Conservation (phyloP, 2,113 vertebrate species). For the Picathartes gymnocephalus region DNA sequence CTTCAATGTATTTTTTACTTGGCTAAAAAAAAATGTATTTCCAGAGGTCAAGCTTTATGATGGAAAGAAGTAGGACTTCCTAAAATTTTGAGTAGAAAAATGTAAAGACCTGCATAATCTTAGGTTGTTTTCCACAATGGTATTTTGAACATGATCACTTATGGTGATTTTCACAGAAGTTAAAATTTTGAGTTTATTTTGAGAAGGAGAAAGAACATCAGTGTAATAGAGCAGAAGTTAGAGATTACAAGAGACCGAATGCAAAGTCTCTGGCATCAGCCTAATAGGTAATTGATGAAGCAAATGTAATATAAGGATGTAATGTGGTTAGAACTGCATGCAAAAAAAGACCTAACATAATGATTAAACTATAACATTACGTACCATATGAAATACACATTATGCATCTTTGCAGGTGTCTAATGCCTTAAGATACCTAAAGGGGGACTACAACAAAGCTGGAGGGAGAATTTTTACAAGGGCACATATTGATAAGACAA, state of each 20-base stretch:
- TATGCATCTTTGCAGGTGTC: neutral
- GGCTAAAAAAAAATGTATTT: neutral
- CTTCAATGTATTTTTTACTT: neutral
- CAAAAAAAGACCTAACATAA: neutral
- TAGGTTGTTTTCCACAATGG: neutral
- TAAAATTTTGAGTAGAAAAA: neutral
- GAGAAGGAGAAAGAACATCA: neutral
- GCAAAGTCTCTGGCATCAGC: neutral
- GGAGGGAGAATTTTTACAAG: neutral
- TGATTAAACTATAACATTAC: neutral
- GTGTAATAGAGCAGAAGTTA: neutral
- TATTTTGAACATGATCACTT: neutral
- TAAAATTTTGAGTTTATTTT: neutral
- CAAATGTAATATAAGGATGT: neutral
- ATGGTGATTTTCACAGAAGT: neutral
- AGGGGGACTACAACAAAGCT: neutral
- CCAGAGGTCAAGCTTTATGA: neutral
- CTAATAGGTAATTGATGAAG: neutral
- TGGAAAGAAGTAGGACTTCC: neutral
- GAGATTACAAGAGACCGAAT: neutral
- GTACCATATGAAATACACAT: neutral
- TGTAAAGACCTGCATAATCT: neutral
- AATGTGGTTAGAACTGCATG: neutral
- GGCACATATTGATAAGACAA: too few relatives aligned
- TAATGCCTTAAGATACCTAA: neutral